Percentiles rank a stretch among this genome's conserved stretches.
Evolutionary conservation across 2,888 invertebrate genomes (phyloP).

Genomic region (Nomada ruficornis): DNA sequence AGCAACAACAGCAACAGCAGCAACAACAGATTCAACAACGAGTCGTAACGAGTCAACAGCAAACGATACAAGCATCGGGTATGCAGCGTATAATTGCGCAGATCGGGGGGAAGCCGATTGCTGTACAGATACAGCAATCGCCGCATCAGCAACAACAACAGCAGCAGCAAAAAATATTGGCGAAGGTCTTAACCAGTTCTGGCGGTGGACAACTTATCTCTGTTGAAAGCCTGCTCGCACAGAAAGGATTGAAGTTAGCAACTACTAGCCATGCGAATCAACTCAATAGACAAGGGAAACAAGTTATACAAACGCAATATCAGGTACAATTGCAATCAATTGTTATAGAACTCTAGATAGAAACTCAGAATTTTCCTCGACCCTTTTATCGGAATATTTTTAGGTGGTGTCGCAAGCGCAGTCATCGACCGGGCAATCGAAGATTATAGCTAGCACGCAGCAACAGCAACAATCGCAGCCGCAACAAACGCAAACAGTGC

Average conservation of each 20-base stretch:
- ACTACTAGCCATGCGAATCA: constrained; percentile 78
- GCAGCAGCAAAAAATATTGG: constrained; percentile 86
- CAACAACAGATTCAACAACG: constrained; percentile 75
- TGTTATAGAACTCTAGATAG: too few species aligned
- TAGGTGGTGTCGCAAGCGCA: constrained; percentile 83
- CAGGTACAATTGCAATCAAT: constrained; percentile 72
- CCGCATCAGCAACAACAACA: constrained; percentile 84
- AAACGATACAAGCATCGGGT: constrained; percentile 78
- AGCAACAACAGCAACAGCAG: constrained; percentile 83
- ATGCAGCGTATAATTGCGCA: constrained; percentile 83
- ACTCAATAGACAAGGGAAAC: constrained; percentile 81
- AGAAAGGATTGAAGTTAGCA: constrained; percentile 83
- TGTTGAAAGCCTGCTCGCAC: constrained; percentile 86
- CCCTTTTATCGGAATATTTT: not conserved
- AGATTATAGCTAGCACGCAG: constrained; percentile 81
- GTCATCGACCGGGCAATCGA: constrained; percentile 76
- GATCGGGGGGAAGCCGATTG: constrained; percentile 83
- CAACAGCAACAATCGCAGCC: constrained; percentile 72
- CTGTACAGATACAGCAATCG: constrained; percentile 85
- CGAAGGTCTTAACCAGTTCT: constrained; percentile 90
- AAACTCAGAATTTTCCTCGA: too few species aligned
- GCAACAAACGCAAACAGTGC: constrained; percentile 79
- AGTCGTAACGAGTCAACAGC: constrained; percentile 78
- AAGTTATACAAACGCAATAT: constrained; percentile 82
- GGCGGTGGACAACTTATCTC: constrained; percentile 87